These are phyloP conservation scores for Dinocampus coccinellae DNA, from an alignment of 2,888 invertebrate genomes.

Conservation along the genomic window DNA sequence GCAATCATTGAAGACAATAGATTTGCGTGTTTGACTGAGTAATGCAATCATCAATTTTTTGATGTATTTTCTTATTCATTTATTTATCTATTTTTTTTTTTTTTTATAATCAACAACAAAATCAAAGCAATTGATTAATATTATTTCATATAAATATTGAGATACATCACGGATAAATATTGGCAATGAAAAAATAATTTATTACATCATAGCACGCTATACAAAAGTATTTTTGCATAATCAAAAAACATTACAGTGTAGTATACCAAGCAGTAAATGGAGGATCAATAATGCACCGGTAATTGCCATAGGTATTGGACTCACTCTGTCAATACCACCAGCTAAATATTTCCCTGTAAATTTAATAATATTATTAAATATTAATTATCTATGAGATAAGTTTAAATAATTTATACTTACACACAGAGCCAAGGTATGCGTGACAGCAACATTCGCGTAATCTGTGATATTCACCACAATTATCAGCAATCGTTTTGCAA, in stretches of 20 bases:
- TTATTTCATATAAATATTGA: background rate
- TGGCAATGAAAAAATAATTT: slow-evolving; percentile 62
- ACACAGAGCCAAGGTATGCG: slow-evolving; percentile 73
- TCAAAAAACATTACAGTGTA: slow-evolving; percentile 28
- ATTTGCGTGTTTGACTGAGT: background rate
- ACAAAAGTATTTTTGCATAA: slow-evolving; percentile 51
- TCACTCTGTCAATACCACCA: slow-evolving; percentile 46
- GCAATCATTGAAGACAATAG: slow-evolving; percentile 5
- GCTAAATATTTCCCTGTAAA: slow-evolving; percentile 64
- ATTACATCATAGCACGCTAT: slow-evolving; percentile 53
- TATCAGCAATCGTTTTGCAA: slow-evolving; percentile 73
- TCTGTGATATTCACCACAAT: slow-evolving; percentile 76
- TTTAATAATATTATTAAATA: slow-evolving; percentile 12
- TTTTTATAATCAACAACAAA: background rate
- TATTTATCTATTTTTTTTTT: no score
- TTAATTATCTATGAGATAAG: background rate
- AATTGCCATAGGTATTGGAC: slow-evolving; percentile 44
- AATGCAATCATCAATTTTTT: background rate
- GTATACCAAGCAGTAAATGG: slow-evolving; percentile 45
- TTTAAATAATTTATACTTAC: slow-evolving; percentile 68
- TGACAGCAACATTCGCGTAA: slow-evolving; percentile 78
- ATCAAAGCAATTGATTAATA: background rate
- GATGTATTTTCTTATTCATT: no score
- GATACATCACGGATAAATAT: background rate
- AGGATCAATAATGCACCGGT: slow-evolving; percentile 51